Evolutionary conservation across 2,888 invertebrate species (phyloP), one percentile per base, ranked within the genome.

Genomic region (Lasioglossum oenotherae): DNA sequence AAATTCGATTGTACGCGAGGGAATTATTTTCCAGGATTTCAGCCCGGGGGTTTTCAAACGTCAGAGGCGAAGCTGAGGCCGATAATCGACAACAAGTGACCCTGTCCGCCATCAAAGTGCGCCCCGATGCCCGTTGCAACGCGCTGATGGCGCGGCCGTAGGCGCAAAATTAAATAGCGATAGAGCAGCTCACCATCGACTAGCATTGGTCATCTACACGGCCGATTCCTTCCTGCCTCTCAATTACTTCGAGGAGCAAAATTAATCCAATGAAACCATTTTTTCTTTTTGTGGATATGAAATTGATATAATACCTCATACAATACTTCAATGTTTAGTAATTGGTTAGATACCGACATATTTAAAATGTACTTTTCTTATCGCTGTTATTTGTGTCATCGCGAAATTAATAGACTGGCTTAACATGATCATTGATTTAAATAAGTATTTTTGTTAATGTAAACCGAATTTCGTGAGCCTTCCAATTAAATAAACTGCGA

Each of bases 81-180:
- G 64, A 82, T 79, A 82, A 82, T 84, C 81, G 83, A 82, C 44
- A 82, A 81, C 77, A 74, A 74, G 74, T 67, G 75, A 72, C 64
- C 73, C 41, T 69, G 46, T 19, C 38, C 46, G 49, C 46, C 64
- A 44, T 82, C 85, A 82, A 85, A 79, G 80, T 80, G 69, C 82
- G 73, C 71, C 41, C 57, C 31, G 64, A 41, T 31, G 44, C 35
- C 74, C 74, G 38, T 35, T 78, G 38, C 71, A n/a, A 71, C 71
- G 41, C n/a, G 71, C 41, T 38, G 38, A 19, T 38, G 35, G 38
- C 71, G 41, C 27, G 57, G 6, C 23, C 80, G 74, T 79, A 74
- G 80, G 79, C 85, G 78, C 73, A 80, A 38, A 89, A 89, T 87
- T 89, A 89, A 89, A 89, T 84, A 85, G 80, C 76, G 57, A 85